phyloP scores from a whole-genome alignment of 1,140 invertebrate species.

The Cyrtorhinus lividipennis region DNA sequence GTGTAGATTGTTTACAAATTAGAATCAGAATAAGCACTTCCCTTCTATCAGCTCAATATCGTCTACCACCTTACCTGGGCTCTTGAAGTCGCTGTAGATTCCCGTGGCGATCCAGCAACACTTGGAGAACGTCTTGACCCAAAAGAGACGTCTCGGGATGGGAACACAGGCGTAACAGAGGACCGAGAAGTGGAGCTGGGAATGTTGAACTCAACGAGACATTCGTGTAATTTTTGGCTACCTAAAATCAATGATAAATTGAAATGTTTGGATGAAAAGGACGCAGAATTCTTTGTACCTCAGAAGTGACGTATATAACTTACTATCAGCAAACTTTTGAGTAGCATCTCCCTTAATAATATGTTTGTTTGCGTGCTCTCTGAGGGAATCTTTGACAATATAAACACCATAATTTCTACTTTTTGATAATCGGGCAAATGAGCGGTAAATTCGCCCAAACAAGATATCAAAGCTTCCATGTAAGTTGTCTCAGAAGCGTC shows the following conservation, averaged over 20 bases:
- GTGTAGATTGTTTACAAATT: no score
- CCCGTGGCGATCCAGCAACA: constrained; percentile 78
- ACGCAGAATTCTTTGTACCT: no score
- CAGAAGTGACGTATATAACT: no score
- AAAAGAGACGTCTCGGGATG: constrained; percentile 70
- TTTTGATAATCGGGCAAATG: constrained; percentile 98
- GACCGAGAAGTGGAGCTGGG: constrained; percentile 81
- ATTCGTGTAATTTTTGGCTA: constrained; percentile 69
- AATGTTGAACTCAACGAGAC: constrained; percentile 87
- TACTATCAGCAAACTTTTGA: constrained; percentile 93
- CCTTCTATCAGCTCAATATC: no score
- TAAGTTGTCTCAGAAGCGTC: constrained; percentile 49
- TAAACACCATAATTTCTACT: constrained; percentile 92
- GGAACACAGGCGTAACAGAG: constrained; percentile 72
- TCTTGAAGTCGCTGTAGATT: constrained; percentile 62
- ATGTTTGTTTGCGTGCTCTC: constrained; percentile 39
- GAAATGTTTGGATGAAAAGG: no score
- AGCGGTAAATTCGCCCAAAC: constrained; percentile 94
- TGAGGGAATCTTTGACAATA: constrained; percentile 65
- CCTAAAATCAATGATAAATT: no score
- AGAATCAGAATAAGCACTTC: no score
- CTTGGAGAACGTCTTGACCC: constrained; percentile 91
- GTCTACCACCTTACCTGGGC: constrained; percentile 54
- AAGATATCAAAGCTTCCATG: constrained; percentile 92
- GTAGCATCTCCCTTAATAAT: constrained; percentile 74